Evolutionary conservation across 2,113 vertebrate genomes (phyloP).

Genomic region (Ceyx melanurus): DNA sequence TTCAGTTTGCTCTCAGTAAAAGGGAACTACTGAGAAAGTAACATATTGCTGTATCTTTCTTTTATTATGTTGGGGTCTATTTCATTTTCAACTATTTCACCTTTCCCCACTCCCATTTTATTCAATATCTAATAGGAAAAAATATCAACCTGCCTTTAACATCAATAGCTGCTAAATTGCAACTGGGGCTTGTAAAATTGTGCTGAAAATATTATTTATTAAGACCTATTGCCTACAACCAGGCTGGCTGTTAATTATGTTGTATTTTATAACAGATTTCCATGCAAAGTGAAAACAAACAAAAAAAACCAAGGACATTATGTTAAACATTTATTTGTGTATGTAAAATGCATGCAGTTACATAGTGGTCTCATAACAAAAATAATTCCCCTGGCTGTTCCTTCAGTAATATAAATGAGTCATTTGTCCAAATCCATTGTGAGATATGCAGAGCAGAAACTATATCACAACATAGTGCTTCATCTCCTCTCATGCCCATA

Average conservation of each 20-base stretch:
- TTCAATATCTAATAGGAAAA: neutral
- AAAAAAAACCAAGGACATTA: neutral
- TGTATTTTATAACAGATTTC: neutral
- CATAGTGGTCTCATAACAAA: neutral
- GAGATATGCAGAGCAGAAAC: neutral
- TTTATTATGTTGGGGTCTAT: neutral
- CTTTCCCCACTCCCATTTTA: neutral
- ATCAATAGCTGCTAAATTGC: neutral
- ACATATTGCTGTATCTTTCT: neutral
- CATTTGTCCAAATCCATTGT: fast-evolving
- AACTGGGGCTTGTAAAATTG: neutral
- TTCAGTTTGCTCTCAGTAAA: neutral
- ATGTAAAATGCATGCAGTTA: neutral
- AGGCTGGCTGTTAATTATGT: neutral
- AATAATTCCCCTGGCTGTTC: neutral
- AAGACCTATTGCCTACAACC: neutral
- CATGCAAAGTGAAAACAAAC: neutral
- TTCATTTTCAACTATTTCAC: neutral
- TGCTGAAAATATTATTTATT: neutral
- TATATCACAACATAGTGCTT: neutral
- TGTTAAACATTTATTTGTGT: neutral
- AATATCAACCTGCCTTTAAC: neutral
- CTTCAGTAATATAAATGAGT: neutral
- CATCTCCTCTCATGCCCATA: neutral
- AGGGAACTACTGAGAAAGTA: neutral